Evolutionary conservation across 2,797 vertebrate species (phyloP).

Genomic region (Botia kubotai): DNA sequence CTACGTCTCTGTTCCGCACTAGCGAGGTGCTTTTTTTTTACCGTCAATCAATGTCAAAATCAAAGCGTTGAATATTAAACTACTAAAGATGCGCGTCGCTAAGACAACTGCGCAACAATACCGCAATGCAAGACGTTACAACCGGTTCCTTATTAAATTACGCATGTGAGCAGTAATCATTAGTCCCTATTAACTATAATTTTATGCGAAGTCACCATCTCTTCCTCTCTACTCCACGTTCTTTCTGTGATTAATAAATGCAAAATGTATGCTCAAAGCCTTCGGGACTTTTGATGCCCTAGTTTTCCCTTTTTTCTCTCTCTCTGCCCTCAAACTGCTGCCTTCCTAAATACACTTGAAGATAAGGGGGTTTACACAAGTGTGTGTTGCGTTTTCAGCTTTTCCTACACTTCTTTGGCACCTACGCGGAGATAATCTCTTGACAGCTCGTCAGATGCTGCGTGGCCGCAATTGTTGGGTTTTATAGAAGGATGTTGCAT

Average conservation of each 20-base stretch:
- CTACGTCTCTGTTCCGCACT: constrained; percentile 33
- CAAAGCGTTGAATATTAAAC: constrained; percentile 1
- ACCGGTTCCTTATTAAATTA: constrained; percentile 35
- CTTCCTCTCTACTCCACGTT: constrained; percentile 22
- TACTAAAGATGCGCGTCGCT: neutral
- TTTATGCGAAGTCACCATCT: constrained; percentile 66
- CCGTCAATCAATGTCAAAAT: constrained; percentile 46
- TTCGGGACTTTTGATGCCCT: constrained; percentile 80
- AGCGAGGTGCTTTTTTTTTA: constrained; percentile 24
- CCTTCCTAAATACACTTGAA: constrained; percentile 45
- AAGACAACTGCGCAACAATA: neutral
- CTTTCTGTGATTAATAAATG: constrained; percentile 74
- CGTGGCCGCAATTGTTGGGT: neutral
- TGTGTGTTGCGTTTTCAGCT: neutral
- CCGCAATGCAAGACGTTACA: constrained; percentile 54
- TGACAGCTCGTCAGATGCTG: neutral
- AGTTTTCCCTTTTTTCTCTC: constrained; percentile 67
- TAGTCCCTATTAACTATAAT: constrained; percentile 61
- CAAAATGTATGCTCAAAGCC: constrained; percentile 77
- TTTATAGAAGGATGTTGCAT: neutral
- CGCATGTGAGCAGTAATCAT: constrained; percentile 39
- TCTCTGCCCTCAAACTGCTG: constrained; percentile 37
- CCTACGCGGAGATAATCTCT: neutral
- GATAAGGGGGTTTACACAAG: constrained; percentile 31
- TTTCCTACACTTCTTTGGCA: neutral